Evolutionary conservation across 1,140 invertebrate species (phyloP).

Genomic region (Bombus waltoni): DNA sequence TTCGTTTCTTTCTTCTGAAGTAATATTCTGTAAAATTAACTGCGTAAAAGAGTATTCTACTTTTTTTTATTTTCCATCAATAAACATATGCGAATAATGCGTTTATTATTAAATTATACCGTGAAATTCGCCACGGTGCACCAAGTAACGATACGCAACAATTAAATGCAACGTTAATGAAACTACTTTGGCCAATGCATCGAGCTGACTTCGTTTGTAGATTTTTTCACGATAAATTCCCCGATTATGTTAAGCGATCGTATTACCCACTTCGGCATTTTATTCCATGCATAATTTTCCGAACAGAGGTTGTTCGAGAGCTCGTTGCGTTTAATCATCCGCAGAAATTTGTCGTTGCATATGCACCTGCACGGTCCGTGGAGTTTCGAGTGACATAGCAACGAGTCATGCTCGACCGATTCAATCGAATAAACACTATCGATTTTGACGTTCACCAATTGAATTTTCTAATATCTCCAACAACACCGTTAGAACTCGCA

Average conservation of each 20-base stretch:
- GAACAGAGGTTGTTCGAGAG: background rate
- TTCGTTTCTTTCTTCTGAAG: background rate
- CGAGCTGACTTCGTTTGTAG: background rate
- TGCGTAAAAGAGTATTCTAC: too few relatives aligned
- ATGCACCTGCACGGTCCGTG: conserved; percentile 2
- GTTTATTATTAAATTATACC: too few relatives aligned
- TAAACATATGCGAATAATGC: too few relatives aligned
- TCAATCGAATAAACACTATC: conserved; percentile 7
- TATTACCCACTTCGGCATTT: background rate
- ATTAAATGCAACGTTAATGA: background rate
- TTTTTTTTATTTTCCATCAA: too few relatives aligned
- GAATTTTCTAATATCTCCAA: conserved; percentile 9
- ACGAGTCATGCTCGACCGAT: background rate
- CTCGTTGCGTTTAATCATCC: conserved; percentile 27
- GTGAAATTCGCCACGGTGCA: too few relatives aligned
- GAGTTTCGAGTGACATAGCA: conserved; percentile 7
- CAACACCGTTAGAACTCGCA: background rate
- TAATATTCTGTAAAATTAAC: background rate
- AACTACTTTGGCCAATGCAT: background rate
- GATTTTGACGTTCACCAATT: background rate
- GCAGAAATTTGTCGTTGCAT: conserved; percentile 31
- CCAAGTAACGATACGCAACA: too few relatives aligned
- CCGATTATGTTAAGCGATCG: background rate
- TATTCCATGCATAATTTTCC: background rate
- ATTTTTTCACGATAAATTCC: background rate